Evolutionary conservation across 2,113 vertebrate genomes (phyloP).

Genomic region (Poeciliopsis retropinna): DNA sequence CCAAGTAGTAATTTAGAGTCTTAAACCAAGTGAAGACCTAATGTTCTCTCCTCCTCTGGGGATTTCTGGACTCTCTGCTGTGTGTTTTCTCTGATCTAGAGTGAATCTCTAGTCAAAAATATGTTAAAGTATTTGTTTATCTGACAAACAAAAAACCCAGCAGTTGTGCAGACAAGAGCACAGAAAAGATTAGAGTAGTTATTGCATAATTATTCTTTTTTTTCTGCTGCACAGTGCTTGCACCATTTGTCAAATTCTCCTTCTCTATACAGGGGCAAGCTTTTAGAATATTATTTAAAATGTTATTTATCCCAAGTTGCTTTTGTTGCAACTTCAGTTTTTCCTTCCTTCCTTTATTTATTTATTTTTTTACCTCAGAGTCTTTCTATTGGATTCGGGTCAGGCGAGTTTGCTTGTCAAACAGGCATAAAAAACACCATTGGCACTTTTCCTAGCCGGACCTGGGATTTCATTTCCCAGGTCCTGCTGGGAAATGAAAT

Average conservation of each 20-base stretch:
- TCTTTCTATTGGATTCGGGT: background rate
- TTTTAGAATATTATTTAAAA: too few relatives aligned
- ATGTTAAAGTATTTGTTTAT: background rate
- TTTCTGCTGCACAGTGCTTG: background rate
- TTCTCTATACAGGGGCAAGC: background rate
- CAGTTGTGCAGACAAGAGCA: background rate
- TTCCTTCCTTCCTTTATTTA: background rate
- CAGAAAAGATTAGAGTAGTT: background rate
- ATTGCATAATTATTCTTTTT: background rate
- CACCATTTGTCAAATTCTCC: background rate
- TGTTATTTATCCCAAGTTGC: too few relatives aligned
- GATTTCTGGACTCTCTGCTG: background rate
- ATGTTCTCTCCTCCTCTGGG: constrained; percentile 11
- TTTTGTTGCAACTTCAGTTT: background rate
- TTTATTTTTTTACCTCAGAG: background rate
- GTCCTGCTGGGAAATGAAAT: too few relatives aligned
- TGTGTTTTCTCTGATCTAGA: constrained; percentile 17
- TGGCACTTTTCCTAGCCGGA: background rate
- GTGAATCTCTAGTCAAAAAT: background rate
- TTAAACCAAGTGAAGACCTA: constrained; percentile 14
- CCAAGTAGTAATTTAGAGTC: constrained; percentile 21
- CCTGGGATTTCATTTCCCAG: too few relatives aligned
- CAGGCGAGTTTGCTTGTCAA: background rate
- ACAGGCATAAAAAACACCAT: background rate
- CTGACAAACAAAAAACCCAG: constrained; percentile 1